Evolutionary conservation across 2,113 vertebrate genomes (phyloP), one percentile per base, ranked within the genome.

Genomic region (Dolichallabes microphthalmus): DNA sequence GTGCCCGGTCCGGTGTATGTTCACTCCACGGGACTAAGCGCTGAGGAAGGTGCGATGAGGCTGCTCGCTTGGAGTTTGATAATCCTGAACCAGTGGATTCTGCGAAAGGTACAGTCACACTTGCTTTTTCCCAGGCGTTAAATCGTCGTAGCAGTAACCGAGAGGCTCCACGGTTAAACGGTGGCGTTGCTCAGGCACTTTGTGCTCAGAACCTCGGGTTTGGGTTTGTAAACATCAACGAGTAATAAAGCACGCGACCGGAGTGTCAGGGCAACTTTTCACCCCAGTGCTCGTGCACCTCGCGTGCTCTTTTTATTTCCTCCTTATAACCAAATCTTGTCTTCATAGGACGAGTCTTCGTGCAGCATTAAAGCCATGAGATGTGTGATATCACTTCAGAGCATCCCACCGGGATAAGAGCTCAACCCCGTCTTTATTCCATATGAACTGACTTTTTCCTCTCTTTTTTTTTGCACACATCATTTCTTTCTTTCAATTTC

Each of bases 21-120:
- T 90, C 88, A 88, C 76, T 89, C 90, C 81, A 87, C 92, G 94
- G 93, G 92, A 92, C 91, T 93, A 88, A 89, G 93, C 88, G 90
- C 89, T 87, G 35, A 83, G 91, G 93, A 93, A 93, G 93, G 93
- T 91, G 93, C 93, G 89, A 95, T 95, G 95, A 94, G 92, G 94
- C 92, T 95, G 88, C 91, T 95, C 92, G 93, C 91, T 61, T 95
- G 94, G 95, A 94, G 91, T 91, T 74, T 92, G 89, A 86, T 93
- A 86, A 87, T 95, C 89, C 88, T 95, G 86, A 91, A 90, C 91
- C 95, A 95, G 88, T 95, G 95, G 93, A 95, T 95, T 91, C 91
- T 93, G 61, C 92, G 89, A 84, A 93, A 93, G 95, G 95, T 95
- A 91, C 53, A 86, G 88, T 19, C 53, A 39, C 19, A 58, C 76